Conservation (phyloP, 2,888 invertebrate species). For the Drosophila merina region DNA sequence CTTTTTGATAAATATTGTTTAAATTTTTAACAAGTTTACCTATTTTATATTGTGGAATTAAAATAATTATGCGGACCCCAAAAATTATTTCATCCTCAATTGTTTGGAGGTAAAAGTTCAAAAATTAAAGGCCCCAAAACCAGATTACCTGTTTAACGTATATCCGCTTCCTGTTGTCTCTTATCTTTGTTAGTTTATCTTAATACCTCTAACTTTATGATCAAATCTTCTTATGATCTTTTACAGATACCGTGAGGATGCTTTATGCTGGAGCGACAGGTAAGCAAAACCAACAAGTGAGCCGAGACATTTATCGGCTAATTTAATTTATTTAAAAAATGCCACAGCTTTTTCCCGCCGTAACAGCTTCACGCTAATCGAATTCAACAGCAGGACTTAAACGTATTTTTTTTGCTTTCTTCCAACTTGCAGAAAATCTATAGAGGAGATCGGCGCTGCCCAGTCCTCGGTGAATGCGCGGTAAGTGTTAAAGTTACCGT, state of each 20-base stretch:
- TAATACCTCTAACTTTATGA: constrained; percentile 49
- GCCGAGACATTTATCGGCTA: constrained; percentile 82
- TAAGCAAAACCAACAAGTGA: constrained; percentile 85
- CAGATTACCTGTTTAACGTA: not conserved
- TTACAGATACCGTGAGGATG: constrained; percentile 94
- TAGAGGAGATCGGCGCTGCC: constrained; percentile 93
- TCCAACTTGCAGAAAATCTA: constrained; percentile 89
- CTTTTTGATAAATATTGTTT: constrained; percentile 19
- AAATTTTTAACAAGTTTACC: no score
- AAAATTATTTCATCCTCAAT: no score
- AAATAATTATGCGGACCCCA: no score
- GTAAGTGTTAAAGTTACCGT: constrained; percentile 87
- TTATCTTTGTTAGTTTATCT: not conserved
- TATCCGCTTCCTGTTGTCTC: not conserved
- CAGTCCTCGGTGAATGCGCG: constrained; percentile 92
- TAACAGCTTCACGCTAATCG: constrained; percentile 64
- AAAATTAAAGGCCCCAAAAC: not conserved
- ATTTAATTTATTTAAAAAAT: constrained; percentile 82
- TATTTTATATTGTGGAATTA: no score
- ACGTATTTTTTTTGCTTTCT: constrained; percentile 44
- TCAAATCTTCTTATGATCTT: constrained; percentile 83
- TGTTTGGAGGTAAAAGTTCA: no score
- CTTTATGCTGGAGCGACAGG: constrained; percentile 95
- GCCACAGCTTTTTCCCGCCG: constrained; percentile 67
- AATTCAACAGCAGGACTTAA: constrained; percentile 68